phyloP scores from a whole-genome alignment of 2,888 invertebrate species.

The Trypoxylon attenuatum region DNA sequence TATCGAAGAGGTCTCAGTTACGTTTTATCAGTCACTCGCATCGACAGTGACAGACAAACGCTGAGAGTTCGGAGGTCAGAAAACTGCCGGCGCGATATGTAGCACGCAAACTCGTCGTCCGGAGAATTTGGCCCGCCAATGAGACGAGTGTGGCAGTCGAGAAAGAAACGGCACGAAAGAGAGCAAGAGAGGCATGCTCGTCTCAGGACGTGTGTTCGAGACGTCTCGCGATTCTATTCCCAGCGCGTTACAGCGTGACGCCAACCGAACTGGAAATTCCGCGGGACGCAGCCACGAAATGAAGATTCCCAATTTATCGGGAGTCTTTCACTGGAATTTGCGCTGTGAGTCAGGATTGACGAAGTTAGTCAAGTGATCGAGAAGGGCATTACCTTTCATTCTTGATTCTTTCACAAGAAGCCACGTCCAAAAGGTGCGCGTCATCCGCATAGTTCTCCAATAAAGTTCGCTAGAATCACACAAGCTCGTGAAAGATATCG shows the following conservation, averaged over 20 bases:
- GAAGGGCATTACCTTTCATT: conserved; percentile 48
- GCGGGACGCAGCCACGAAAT: background rate
- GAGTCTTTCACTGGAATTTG: too few species aligned
- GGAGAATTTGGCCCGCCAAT: conserved; percentile 29
- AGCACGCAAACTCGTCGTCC: conserved; percentile 34
- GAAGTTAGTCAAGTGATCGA: conserved; percentile 50
- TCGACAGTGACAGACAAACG: conserved; percentile 31
- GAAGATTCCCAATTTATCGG: background rate
- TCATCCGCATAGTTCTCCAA: too few species aligned
- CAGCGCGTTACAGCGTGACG: conserved; percentile 14
- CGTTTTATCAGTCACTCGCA: conserved; percentile 38
- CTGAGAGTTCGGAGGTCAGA: conserved; percentile 41
- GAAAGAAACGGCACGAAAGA: conserved; percentile 13
- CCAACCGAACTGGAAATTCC: background rate
- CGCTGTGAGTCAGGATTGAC: background rate
- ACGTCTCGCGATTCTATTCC: conserved; percentile 27
- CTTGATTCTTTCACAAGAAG: too few species aligned
- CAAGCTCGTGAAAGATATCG: too few species aligned
- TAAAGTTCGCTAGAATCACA: too few species aligned
- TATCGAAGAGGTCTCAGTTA: conserved; percentile 37
- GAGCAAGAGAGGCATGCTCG: conserved; percentile 6
- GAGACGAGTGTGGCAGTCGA: conserved; percentile 10
- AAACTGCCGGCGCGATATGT: conserved; percentile 43
- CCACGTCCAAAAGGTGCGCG: too few species aligned
- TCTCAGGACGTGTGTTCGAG: conserved; percentile 18